Percentiles rank a stretch among this genome's conserved stretches.
These are phyloP conservation scores for Phocoena phocoena DNA, from an alignment of 2,113 vertebrate genomes.

Conservation along the genomic window DNA sequence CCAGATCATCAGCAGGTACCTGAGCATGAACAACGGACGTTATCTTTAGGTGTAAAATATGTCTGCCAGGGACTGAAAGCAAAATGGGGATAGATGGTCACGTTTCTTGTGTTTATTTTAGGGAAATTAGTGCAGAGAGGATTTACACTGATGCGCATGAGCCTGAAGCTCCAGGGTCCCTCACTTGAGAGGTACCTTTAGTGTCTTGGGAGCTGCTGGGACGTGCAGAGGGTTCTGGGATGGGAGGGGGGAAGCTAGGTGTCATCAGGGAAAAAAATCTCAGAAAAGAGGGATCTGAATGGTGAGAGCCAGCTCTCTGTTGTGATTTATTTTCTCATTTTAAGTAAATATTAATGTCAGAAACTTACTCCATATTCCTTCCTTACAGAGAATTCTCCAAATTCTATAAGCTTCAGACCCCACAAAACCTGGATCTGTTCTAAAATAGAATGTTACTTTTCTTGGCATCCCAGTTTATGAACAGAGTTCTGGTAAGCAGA, in stretches of 20 bases:
- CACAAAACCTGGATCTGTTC: background rate
- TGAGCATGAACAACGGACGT: background rate
- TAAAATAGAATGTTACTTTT: background rate
- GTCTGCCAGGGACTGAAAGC: background rate
- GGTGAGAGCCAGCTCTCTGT: background rate
- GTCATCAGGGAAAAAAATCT: background rate
- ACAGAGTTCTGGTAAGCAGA: conserved; percentile 32
- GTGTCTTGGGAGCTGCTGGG: background rate
- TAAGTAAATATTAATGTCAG: background rate
- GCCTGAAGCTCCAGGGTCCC: background rate
- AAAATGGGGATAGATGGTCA: background rate
- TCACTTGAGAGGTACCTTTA: background rate
- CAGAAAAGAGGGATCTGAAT: background rate
- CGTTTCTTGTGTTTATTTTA: background rate
- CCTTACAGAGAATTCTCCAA: background rate
- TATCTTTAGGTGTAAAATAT: background rate
- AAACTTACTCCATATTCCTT: background rate
- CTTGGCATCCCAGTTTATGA: conserved; percentile 1
- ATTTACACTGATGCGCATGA: fast-evolving
- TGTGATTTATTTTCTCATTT: conserved; percentile 18
- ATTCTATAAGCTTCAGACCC: background rate
- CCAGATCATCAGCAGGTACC: background rate
- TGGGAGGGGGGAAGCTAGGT: fast-evolving
- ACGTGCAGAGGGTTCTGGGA: background rate
- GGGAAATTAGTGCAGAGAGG: background rate